Base-by-base conservation (phyloP, 2,888 invertebrate species). In the Patella pellucida region DNA sequence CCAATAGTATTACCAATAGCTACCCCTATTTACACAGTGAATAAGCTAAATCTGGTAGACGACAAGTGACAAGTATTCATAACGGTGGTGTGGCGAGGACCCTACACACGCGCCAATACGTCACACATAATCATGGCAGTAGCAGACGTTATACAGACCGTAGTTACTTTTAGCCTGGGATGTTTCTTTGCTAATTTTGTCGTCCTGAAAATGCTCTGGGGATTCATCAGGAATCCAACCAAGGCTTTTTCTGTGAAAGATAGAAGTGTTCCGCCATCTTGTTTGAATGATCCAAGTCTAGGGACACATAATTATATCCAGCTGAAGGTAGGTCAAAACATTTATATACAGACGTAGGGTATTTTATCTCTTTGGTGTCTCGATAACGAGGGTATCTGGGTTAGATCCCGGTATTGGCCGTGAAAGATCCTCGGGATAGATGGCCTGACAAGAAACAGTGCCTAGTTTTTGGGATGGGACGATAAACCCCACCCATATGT, bases 271-370 rank as follows among this genome's bases (percentile, higher is more conserved):
- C 78, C 80, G 78, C 85, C 85, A n/a, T 72, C 77, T 15, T 83
- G 83, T 70, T 69, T 85, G 71, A 83, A 80, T 51, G 83, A 85
- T 70, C 83, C 85, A 12, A 77, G 73, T 68, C 71, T 84, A 51
- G 85, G 85, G 52, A 78, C 80, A 11, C 85, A 85, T 69, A 80
- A 79, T 50, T 85, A 79, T 75, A 76, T 83, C n/a, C 83, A 84
- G 74, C 69, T 85, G 11, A 82, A 85, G 84, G 85, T 84, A 75
- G n/a, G 16, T 51, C 19, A 71, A 19, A 31, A 41, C 9, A 41
- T 41, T 9, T 41, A 9, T 41, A 9, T 9, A 41, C 31, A 27
- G 3, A 5, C 5, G 31, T 3, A 5, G 31, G 31, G 41, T 7
- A 7, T 9, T 41, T 41, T 41, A 41, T 41, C 9, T 41, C 14